Conservation (phyloP, 2,888 invertebrate genomes). For the Coleophora flavipennella region DNA sequence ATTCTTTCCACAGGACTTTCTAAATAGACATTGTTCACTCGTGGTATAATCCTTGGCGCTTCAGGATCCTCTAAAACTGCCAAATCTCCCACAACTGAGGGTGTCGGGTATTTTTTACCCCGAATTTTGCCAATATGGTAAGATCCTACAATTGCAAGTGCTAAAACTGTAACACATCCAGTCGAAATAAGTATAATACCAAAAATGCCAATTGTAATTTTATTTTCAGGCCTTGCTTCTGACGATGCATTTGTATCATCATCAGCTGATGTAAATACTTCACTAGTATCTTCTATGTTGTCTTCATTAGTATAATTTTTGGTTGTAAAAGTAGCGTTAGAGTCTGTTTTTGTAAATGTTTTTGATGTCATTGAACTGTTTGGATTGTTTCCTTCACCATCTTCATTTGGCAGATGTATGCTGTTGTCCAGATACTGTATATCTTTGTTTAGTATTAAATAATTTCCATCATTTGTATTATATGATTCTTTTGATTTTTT, state of each 20-base stretch:
- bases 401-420: not conserved
- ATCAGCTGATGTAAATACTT: not conserved
- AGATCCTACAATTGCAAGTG: conserved; percentile 17
- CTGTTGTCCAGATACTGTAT: no score
- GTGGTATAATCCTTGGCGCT: conserved; percentile 14
- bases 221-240: conserved; percentile 4
- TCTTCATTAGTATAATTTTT: no score
- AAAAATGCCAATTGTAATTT: conserved; percentile 11
- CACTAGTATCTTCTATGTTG: no score
- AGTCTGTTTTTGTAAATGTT: no score
- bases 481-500: no score
- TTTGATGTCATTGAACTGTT: no score
- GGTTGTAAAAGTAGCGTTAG: no score
- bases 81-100: conserved; percentile 12
- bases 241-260: not conserved
- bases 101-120: conserved; percentile 3
- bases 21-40: conserved; percentile 2
- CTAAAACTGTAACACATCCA: conserved; percentile 15
- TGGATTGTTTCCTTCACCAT: not conserved
- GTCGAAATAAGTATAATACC: conserved; percentile 22
- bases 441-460: no score
- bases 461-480: no score
- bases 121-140: conserved; percentile 24
- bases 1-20: conserved; percentile 3
- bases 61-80: conserved; percentile 4